Conservation (phyloP, 2,113 vertebrate species). For the Meles meles region DNA sequence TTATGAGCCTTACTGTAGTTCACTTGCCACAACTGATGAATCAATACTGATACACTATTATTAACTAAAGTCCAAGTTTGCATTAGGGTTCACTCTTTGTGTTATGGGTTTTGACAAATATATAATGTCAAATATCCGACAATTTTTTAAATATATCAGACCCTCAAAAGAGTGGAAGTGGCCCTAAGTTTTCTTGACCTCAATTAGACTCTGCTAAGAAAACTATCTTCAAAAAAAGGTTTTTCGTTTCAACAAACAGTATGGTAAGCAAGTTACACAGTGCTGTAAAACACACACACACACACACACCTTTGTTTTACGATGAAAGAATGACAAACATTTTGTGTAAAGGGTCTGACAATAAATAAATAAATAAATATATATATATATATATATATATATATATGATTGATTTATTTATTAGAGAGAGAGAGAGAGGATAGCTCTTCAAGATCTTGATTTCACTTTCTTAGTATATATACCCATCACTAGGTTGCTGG, state of each 20-base stretch:
- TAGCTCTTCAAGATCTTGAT: not conserved
- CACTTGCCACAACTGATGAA: not conserved
- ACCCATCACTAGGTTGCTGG: not conserved
- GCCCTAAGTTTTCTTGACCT: not conserved
- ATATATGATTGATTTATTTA: not conserved
- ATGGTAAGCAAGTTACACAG: not conserved
- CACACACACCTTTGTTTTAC: not conserved
- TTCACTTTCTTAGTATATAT: not conserved
- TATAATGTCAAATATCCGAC: not conserved
- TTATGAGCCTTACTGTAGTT: not conserved
- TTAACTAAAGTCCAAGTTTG: not conserved
- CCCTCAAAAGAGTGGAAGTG: not conserved
- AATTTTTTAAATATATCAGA: not conserved
- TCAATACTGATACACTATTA: not conserved
- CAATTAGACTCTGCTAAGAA: not conserved
- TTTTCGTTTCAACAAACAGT: not conserved
- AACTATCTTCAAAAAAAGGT: not conserved
- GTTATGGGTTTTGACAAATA: not conserved
- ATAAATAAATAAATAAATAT: not conserved
- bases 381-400: too few species aligned
- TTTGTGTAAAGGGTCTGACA: not conserved
- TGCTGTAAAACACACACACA: not conserved
- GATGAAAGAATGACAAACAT: not conserved
- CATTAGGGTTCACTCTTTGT: not conserved
- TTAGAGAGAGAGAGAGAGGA: not conserved